A percentile compares a stretch with the other conserved stretches of the same genome.
Conservation (phyloP, 2,797 vertebrate genomes). For the Prunella strophiata region DNA sequence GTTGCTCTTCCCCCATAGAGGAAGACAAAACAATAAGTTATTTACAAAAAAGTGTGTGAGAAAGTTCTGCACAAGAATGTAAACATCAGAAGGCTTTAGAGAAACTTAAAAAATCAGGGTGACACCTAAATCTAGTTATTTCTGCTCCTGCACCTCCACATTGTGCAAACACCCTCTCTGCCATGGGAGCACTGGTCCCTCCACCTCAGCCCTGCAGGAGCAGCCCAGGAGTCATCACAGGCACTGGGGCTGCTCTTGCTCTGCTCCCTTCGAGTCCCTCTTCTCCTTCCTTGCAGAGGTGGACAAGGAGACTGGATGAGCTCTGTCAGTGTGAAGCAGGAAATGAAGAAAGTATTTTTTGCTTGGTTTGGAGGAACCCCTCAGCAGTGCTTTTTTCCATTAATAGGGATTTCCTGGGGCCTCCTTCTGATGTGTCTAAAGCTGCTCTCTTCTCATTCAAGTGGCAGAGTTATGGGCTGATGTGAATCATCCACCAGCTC, state of each 20-base stretch:
- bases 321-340: background rate
- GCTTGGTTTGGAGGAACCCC: background rate
- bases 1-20: too few species aligned
- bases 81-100: too few species aligned
- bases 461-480: background rate
- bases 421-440: background rate
- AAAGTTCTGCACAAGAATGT: too few species aligned
- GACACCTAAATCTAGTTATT: background rate
- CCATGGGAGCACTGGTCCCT: rapidly evolving
- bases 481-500: background rate
- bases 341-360: background rate
- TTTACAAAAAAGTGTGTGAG: too few species aligned
- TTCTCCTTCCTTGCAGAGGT: background rate
- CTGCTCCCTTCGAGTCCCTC: background rate
- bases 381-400: background rate
- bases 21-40: too few species aligned
- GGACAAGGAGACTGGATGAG: background rate
- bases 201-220: background rate
- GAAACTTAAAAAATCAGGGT: too few species aligned
- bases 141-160: background rate
- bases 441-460: background rate
- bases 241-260: background rate
- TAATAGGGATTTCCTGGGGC: background rate
- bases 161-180: background rate
- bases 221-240: background rate